These are phyloP conservation scores for Homarus gammarus DNA, from an alignment of 2,888 invertebrate species.

Conservation along the genomic window DNA sequence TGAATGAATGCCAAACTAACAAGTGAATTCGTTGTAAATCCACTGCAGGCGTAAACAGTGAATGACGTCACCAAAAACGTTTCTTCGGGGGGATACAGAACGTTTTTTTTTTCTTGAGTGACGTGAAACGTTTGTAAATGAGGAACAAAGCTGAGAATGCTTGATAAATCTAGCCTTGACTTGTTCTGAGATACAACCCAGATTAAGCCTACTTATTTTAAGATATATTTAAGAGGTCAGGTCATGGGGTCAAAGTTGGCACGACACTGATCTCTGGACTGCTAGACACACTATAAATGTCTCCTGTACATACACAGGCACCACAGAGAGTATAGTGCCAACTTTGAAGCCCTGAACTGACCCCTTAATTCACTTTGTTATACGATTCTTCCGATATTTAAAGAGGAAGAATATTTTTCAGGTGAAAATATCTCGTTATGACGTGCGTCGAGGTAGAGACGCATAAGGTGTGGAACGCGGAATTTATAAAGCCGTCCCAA, in stretches of 20 bases:
- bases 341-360: no score
- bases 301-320: no score
- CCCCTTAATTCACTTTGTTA: slow-evolving; percentile 46
- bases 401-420: slow-evolving; percentile 56
- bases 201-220: slow-evolving; percentile 45
- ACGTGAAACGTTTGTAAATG: background rate
- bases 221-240: no score
- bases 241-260: no score
- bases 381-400: slow-evolving; percentile 41
- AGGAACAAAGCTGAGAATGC: background rate
- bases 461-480: slow-evolving; percentile 44
- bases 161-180: background rate
- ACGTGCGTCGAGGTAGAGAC: slow-evolving; percentile 13
- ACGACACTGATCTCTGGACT: no score
- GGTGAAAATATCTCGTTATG: slow-evolving; percentile 42
- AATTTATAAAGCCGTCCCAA: slow-evolving; percentile 55
- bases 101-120: background rate
- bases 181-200: slow-evolving; percentile 15
- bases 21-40: no score
- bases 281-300: no score
- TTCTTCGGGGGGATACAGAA: background rate
- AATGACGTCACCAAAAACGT: background rate
- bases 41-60: no score
- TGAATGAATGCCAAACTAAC: no score
- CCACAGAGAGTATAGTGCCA: no score